Evolutionary conservation across 2,888 invertebrate genomes (phyloP).

Genomic region (Cactoblastis cactorum): DNA sequence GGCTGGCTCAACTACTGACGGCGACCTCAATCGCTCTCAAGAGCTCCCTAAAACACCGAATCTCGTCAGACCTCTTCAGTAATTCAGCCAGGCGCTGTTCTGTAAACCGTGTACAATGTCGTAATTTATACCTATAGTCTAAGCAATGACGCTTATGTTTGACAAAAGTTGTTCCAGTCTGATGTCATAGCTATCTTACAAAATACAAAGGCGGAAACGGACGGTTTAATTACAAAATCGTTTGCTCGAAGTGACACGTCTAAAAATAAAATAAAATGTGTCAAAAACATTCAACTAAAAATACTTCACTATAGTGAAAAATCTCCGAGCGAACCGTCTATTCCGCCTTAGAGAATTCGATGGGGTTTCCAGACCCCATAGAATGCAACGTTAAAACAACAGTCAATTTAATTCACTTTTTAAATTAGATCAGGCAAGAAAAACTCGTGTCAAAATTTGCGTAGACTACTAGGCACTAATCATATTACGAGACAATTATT

Average conservation of each 20-base stretch:
- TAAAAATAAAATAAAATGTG: constrained; percentile 6
- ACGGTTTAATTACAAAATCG: not conserved
- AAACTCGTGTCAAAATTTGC: constrained; percentile 6
- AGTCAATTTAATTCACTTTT: not conserved
- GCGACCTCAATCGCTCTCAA: not conserved
- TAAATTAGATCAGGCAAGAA: not conserved
- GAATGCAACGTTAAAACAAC: not conserved
- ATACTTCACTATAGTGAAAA: constrained; percentile 2
- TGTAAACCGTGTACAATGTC: constrained; percentile 10
- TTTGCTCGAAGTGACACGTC: constrained; percentile 7
- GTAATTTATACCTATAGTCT: constrained; percentile 10
- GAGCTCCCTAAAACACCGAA: not conserved
- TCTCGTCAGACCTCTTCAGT: constrained; percentile 3
- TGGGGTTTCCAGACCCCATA: not conserved
- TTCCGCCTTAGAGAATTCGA: not conserved
- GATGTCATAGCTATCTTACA: not conserved
- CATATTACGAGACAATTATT: constrained; percentile 8
- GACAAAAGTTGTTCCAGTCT: constrained; percentile 3
- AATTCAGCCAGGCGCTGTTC: constrained; percentile 6
- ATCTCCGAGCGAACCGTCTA: constrained; percentile 5
- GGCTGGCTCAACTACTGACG: constrained; percentile 2
- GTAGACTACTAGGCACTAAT: constrained; percentile 1
- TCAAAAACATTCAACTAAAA: constrained; percentile 5
- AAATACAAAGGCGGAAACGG: constrained; percentile 1
- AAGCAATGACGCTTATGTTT: constrained; percentile 5